phyloP scores from a whole-genome alignment of 2,113 vertebrate genomes.

The Perognathus longimembris region DNA sequence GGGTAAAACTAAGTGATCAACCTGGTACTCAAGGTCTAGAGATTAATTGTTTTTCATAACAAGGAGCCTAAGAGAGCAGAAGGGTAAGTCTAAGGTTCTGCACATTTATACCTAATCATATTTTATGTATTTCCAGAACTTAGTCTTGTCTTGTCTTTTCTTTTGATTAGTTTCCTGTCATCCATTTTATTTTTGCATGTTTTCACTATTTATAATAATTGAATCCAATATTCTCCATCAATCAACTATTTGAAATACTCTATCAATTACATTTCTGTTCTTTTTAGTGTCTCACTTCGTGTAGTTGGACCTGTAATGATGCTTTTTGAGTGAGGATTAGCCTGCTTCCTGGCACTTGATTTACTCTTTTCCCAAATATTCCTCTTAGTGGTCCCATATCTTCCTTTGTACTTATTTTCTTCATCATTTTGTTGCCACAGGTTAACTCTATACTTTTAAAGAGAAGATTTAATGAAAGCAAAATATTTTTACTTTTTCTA shows the following conservation, averaged over 20 bases:
- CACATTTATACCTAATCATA: background rate
- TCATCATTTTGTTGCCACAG: background rate
- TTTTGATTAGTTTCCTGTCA: background rate
- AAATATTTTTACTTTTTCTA: background rate
- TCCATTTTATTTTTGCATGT: background rate
- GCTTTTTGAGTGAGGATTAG: background rate
- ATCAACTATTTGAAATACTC: background rate
- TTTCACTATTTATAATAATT: background rate
- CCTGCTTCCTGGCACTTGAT: background rate
- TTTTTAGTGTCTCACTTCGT: background rate
- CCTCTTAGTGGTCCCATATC: background rate
- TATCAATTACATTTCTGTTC: background rate
- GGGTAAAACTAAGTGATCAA: background rate
- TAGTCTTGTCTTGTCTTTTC: background rate
- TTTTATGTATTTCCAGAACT: background rate
- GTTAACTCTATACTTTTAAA: background rate
- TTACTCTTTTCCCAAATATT: background rate
- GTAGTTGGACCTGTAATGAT: background rate
- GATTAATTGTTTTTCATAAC: fast-evolving
- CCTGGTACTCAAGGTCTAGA: no score
- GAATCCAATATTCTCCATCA: background rate
- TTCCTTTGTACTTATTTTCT: background rate
- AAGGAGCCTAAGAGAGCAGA: background rate
- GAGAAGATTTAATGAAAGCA: background rate
- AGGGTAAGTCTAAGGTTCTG: background rate